phyloP scores from a whole-genome alignment of 2,888 invertebrate species.

The Gisinianus flammeolus region DNA sequence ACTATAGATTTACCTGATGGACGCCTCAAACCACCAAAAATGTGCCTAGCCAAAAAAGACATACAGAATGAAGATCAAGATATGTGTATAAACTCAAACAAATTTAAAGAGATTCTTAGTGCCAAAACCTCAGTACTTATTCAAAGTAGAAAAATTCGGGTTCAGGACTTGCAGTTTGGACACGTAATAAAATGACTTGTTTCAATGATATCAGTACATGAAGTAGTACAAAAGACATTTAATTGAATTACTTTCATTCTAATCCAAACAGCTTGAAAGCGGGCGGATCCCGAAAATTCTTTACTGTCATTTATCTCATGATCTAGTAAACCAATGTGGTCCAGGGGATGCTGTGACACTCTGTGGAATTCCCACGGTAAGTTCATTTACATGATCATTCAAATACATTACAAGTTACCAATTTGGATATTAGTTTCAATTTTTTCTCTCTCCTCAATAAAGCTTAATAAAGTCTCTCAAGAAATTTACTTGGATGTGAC shows the following conservation, averaged over 20 bases:
- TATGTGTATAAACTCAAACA: constrained; percentile 42
- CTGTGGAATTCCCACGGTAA: constrained; percentile 82
- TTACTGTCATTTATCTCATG: constrained; percentile 83
- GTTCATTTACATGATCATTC: not conserved
- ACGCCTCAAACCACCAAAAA: constrained; percentile 38
- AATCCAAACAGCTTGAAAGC: constrained; percentile 62
- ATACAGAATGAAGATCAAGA: not conserved
- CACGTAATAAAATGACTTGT: constrained; percentile 48
- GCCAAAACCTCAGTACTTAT: constrained; percentile 40
- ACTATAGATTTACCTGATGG: constrained; percentile 45
- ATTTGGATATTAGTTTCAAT: not conserved
- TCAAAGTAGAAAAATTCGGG: constrained; percentile 41
- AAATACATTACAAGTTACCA: not conserved
- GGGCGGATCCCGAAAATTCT: constrained; percentile 78
- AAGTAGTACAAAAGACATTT: no score
- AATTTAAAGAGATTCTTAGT: constrained; percentile 28
- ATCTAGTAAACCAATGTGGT: constrained; percentile 80
- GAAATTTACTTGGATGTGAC: constrained; percentile 1
- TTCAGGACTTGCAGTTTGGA: constrained; percentile 50
- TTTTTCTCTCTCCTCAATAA: not conserved
- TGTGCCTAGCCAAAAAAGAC: constrained; percentile 37
- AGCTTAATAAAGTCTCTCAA: not conserved
- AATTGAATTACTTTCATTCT: not conserved
- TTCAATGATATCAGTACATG: no score
- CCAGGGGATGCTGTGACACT: constrained; percentile 89